Percentiles rank a stretch among this genome's conserved stretches.
Evolutionary conservation across 2,888 invertebrate species (phyloP).

Genomic region (Orchesella flavescens): DNA sequence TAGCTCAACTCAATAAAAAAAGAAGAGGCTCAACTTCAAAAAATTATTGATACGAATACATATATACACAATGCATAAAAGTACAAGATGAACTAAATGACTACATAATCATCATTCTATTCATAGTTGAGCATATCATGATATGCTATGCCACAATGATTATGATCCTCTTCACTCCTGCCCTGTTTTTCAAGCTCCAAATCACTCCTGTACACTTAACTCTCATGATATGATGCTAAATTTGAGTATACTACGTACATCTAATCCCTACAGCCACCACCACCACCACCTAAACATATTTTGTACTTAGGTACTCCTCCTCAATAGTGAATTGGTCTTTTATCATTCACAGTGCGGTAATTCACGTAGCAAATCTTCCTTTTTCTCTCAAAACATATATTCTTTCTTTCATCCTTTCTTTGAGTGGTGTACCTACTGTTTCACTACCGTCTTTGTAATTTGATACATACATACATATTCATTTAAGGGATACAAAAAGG

Average conservation of each 20-base stretch:
- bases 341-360: neutral
- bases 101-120: neutral
- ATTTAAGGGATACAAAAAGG: neutral
- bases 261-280: neutral
- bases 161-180: slow-evolving; percentile 65
- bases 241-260: neutral
- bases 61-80: neutral
- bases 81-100: too few species aligned
- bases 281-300: neutral
- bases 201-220: slow-evolving; percentile 60
- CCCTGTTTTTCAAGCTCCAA: slow-evolving; percentile 72
- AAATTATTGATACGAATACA: neutral
- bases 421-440: neutral
- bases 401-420: slow-evolving; percentile 17
- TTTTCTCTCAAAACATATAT: slow-evolving; percentile 3
- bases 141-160: slow-evolving; percentile 57
- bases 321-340: too few species aligned
- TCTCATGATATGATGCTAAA: slow-evolving; percentile 21
- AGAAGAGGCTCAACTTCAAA: neutral
- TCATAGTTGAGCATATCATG: slow-evolving; percentile 39
- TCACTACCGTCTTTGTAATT: slow-evolving; percentile 10
- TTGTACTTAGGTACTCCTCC: neutral
- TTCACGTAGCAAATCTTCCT: slow-evolving; percentile 16
- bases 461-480: neutral
- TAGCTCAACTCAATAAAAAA: too few species aligned